Conservation (phyloP, 1,140 invertebrate genomes). For the Drosophila tsacasi region DNA sequence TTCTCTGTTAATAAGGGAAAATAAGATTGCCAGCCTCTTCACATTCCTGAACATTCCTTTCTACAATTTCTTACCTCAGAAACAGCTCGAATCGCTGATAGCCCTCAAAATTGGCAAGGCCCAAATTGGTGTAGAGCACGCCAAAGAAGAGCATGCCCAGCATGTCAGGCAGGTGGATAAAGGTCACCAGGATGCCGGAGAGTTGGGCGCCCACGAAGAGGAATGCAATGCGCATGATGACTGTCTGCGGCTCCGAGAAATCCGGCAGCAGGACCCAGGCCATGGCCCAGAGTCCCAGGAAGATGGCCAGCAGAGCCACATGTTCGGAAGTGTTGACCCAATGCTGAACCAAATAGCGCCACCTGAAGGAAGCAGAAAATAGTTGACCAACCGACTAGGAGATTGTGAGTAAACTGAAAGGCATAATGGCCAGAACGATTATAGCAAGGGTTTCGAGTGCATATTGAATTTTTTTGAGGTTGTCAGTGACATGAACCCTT, state of each 20-base stretch:
- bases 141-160: constrained; percentile 84
- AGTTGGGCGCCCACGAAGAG: constrained; percentile 81
- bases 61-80: constrained; percentile 55
- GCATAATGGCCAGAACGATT: no score
- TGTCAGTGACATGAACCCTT: no score
- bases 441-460: no score
- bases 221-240: constrained; percentile 79
- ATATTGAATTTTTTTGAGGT: no score
- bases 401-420: background rate
- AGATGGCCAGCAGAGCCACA: constrained; percentile 67
- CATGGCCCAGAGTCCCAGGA: constrained; percentile 69
- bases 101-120: constrained; percentile 76
- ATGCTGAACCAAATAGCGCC: constrained; percentile 62
- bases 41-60: constrained; percentile 1
- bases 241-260: constrained; percentile 52
- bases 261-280: constrained; percentile 56
- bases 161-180: constrained; percentile 80
- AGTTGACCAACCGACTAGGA: background rate
- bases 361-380: constrained; percentile 46
- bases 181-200: constrained; percentile 74
- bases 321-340: constrained; percentile 78
- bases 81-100: constrained; percentile 77
- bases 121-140: constrained; percentile 79
- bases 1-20: constrained; percentile 85
- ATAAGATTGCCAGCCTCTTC: background rate